Conservation (phyloP, 2,888 invertebrate genomes). For the Xylophagus ater region DNA sequence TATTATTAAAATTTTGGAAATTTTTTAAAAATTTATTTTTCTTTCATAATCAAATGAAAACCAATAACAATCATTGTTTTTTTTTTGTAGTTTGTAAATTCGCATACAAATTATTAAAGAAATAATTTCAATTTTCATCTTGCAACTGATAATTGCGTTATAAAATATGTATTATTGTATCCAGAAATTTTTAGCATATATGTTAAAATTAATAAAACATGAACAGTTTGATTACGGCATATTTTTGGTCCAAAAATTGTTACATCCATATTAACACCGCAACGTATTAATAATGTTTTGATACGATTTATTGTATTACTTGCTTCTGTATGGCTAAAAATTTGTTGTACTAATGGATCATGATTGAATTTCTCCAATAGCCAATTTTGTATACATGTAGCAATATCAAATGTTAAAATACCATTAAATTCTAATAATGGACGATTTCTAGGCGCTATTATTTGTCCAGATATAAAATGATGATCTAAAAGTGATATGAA, state of each 20-base stretch:
- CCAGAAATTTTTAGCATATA: constrained; percentile 17
- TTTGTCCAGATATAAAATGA: constrained; percentile 10
- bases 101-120: too few relatives aligned
- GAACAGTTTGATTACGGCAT: constrained; percentile 9
- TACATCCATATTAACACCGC: constrained; percentile 14
- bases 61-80: too few relatives aligned
- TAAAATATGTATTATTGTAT: constrained; percentile 17
- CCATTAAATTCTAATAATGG: constrained; percentile 16
- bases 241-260: constrained; percentile 12
- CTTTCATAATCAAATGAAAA: too few relatives aligned
- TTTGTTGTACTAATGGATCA: constrained; percentile 11
- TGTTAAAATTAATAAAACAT: constrained; percentile 15
- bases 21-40: too few relatives aligned
- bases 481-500: constrained; percentile 6
- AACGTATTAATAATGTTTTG: constrained; percentile 12
- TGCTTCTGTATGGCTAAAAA: constrained; percentile 9
- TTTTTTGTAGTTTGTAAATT: too few relatives aligned
- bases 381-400: constrained; percentile 14
- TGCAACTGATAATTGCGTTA: constrained; percentile 17
- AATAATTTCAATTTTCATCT: too few relatives aligned
- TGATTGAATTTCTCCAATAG: constrained; percentile 13
- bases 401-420: constrained; percentile 15
- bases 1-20: too few relatives aligned
- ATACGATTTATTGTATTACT: constrained; percentile 11
- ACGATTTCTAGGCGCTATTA: constrained; percentile 2